These are phyloP conservation scores for Meloidogyne floridensis DNA, from an alignment of 1,140 invertebrate genomes.

Conservation along the genomic window DNA sequence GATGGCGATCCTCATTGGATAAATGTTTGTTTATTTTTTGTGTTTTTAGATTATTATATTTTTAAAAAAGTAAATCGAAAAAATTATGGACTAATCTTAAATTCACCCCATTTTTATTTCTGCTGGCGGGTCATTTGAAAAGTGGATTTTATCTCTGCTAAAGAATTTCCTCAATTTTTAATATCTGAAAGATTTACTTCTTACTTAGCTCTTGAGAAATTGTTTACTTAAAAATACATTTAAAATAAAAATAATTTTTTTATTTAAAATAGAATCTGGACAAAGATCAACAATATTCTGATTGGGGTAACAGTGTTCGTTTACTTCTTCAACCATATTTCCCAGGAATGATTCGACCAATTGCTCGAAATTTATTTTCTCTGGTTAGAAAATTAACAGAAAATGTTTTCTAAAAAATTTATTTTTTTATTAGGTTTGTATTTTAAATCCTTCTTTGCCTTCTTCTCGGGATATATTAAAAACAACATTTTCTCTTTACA, in stretches of 20 bases:
- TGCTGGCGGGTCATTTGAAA: too few relatives aligned
- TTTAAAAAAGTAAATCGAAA: too few relatives aligned
- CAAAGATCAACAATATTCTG: constrained; percentile 72
- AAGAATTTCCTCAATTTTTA: too few relatives aligned
- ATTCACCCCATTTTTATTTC: too few relatives aligned
- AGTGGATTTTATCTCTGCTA: too few relatives aligned
- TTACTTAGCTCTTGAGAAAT: too few relatives aligned
- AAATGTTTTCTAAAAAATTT: neutral
- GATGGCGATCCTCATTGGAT: constrained; percentile 67
- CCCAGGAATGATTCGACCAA: constrained; percentile 86
- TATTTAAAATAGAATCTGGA: constrained; percentile 73
- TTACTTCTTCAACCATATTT: constrained; percentile 91
- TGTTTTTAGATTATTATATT: too few relatives aligned
- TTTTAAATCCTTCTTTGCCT: constrained; percentile 81
- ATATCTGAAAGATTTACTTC: too few relatives aligned
- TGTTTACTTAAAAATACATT: constrained; percentile 68
- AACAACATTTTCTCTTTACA: constrained; percentile 85
- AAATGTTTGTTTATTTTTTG: constrained; percentile 7
- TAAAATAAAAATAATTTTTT: constrained; percentile 81
- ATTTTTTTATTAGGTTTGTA: constrained; percentile 67
- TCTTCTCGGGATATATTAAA: constrained; percentile 77
- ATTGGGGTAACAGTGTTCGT: constrained; percentile 84
- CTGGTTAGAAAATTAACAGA: constrained; percentile 71
- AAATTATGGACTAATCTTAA: too few relatives aligned
- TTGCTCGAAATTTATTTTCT: constrained; percentile 92